These are phyloP conservation scores for Cyanoliseus patagonus DNA, from an alignment of 2,113 vertebrate genomes.

Conservation along the genomic window DNA sequence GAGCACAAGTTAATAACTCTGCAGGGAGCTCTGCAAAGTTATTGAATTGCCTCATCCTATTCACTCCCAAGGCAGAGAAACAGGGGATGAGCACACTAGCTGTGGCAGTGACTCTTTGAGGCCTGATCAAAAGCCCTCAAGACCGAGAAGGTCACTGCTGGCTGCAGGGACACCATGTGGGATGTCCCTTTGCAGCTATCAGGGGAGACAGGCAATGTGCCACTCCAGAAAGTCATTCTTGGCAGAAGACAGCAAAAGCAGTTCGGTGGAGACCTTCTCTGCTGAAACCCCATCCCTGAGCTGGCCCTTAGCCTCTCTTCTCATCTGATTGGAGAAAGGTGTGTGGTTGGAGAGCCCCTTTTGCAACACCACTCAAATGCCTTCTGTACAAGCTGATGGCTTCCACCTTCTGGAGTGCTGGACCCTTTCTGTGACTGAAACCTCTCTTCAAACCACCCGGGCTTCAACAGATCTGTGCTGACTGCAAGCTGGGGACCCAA, in stretches of 20 bases:
- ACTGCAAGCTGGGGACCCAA: neutral
- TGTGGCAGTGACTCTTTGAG: neutral
- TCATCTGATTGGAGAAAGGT: neutral
- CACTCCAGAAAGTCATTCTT: neutral
- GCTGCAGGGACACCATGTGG: rapidly evolving
- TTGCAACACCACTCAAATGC: neutral
- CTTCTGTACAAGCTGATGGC: neutral
- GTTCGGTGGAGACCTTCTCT: neutral
- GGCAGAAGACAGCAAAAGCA: neutral
- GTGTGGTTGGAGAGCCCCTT: neutral
- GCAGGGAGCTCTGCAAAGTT: neutral
- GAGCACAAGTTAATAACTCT: neutral
- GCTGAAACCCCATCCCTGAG: neutral
- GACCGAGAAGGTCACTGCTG: rapidly evolving
- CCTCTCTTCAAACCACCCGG: rapidly evolving
- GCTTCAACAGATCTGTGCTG: neutral
- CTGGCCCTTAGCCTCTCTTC: neutral
- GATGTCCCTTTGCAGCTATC: neutral
- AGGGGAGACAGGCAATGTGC: neutral
- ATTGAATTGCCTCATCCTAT: neutral
- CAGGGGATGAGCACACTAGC: neutral
- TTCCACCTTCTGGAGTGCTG: neutral
- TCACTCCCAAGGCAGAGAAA: neutral
- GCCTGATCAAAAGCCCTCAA: neutral
- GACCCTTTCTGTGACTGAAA: neutral